phyloP scores from a whole-genome alignment of 2,113 vertebrate species.

The Petromus typicus region DNA sequence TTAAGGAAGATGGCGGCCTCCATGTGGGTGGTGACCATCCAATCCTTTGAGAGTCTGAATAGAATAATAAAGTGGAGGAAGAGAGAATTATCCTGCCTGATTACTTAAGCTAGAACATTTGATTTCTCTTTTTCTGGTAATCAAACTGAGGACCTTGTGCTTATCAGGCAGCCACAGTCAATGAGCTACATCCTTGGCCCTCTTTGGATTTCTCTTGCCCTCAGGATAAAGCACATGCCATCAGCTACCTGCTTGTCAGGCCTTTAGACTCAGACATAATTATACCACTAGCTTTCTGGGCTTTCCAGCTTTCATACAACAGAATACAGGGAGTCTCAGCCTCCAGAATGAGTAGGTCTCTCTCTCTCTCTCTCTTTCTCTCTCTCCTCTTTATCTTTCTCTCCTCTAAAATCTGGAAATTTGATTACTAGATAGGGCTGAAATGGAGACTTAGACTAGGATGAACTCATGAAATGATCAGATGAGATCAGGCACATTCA shows the following conservation, averaged over 20 bases:
- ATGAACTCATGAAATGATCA: too few relatives aligned
- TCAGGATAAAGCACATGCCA: neutral
- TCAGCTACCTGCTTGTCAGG: neutral
- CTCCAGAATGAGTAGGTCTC: neutral
- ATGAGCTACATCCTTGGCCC: too few relatives aligned
- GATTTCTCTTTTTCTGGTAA: neutral
- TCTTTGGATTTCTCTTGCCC: neutral
- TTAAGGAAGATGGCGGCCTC: neutral
- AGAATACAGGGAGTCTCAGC: neutral
- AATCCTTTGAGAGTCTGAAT: neutral
- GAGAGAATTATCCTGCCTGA: neutral
- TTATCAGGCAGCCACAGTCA: too few relatives aligned
- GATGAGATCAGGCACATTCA: too few relatives aligned
- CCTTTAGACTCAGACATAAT: neutral
- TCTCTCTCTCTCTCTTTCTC: neutral
- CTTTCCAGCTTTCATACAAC: neutral
- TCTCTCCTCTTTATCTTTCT: neutral
- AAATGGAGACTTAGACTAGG: neutral
- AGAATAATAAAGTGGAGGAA: neutral
- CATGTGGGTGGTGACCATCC: neutral
- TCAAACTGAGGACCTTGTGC: too few relatives aligned
- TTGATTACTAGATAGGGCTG: slow-evolving; percentile 7
- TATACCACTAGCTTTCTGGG: neutral
- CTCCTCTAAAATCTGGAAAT: neutral
- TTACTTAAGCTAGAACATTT: neutral